phyloP scores from a whole-genome alignment of 2,888 invertebrate genomes.

The Heliconius aoede region DNA sequence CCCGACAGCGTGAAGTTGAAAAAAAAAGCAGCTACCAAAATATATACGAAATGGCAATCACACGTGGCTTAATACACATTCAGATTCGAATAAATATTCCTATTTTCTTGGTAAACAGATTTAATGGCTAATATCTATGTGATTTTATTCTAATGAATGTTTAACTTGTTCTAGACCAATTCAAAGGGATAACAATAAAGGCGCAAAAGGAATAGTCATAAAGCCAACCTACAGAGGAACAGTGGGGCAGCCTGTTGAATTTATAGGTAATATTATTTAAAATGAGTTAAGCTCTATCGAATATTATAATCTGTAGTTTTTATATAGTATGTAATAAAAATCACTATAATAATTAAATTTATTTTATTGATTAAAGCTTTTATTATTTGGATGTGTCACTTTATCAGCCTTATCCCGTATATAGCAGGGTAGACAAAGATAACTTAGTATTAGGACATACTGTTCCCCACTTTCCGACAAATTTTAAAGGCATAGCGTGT shows the following conservation, averaged over 20 bases:
- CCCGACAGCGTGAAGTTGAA: too few species aligned
- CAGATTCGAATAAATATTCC: conserved; percentile 17
- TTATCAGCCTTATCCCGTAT: too few species aligned
- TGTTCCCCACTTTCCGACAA: too few species aligned
- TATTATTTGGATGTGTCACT: too few species aligned
- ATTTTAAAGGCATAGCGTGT: too few species aligned
- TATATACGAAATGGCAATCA: conserved; percentile 15
- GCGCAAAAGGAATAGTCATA: conserved; percentile 93
- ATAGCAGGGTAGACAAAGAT: too few species aligned
- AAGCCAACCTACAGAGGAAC: conserved; percentile 89
- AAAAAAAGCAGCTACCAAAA: not conserved
- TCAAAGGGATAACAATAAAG: conserved; percentile 87
- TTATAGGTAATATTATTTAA: conserved; percentile 88
- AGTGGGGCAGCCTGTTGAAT: conserved; percentile 96
- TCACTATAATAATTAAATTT: too few species aligned
- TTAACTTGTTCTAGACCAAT: conserved; percentile 71
- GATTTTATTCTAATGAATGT: conserved; percentile 28
- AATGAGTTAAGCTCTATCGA: not conserved
- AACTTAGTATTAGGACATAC: too few species aligned
- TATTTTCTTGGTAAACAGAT: conserved; percentile 23
- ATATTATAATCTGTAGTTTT: too few species aligned
- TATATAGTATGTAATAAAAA: too few species aligned
- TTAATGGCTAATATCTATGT: conserved; percentile 1
- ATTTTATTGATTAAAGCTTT: too few species aligned
- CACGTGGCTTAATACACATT: conserved; percentile 10